A percentile compares a stretch with the other conserved stretches of the same genome.
Conservation (phyloP, 1,140 invertebrate species). For the Drosophila teissieri region DNA sequence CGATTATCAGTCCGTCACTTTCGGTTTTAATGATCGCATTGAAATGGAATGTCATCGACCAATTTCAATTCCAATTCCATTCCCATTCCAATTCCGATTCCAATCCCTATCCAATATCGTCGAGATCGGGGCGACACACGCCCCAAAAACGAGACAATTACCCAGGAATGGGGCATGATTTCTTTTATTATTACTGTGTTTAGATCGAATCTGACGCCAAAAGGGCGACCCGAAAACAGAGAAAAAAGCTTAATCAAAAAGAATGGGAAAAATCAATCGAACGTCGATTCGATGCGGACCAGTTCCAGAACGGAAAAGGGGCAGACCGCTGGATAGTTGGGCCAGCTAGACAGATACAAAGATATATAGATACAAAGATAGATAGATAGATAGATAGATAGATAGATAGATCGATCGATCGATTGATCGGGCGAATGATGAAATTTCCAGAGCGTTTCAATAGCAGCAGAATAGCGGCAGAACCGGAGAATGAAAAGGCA, state of each 20-base stretch:
- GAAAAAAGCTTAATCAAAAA: slow-evolving; percentile 15
- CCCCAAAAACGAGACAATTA: slow-evolving; percentile 60
- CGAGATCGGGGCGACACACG: slow-evolving; percentile 40
- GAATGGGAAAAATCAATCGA: slow-evolving; percentile 56
- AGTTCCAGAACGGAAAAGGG: slow-evolving; percentile 22
- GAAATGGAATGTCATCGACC: slow-evolving; percentile 33
- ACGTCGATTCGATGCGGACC: slow-evolving; percentile 28
- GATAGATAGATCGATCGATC: slow-evolving; percentile 1
- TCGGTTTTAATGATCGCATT: slow-evolving; percentile 52
- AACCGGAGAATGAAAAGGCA: background rate
- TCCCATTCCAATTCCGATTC: slow-evolving; percentile 12
- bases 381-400: slow-evolving; percentile 4
- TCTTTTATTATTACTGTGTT: slow-evolving; percentile 72
- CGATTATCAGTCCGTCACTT: slow-evolving; percentile 23
- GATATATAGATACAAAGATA: background rate
- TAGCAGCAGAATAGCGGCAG: slow-evolving; percentile 18
- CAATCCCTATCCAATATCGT: slow-evolving; percentile 13
- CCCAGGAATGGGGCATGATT: slow-evolving; percentile 54
- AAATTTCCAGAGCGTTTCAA: slow-evolving; percentile 47
- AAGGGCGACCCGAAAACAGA: slow-evolving; percentile 55
- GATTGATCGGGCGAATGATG: slow-evolving; percentile 39
- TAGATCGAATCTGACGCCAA: slow-evolving; percentile 40
- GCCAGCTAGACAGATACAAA: background rate
- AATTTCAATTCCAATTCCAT: slow-evolving; percentile 24
- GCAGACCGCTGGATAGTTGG: background rate